These are phyloP conservation scores for Pterophyllum scalare DNA, from an alignment of 2,113 vertebrate species.

Conservation along the genomic window DNA sequence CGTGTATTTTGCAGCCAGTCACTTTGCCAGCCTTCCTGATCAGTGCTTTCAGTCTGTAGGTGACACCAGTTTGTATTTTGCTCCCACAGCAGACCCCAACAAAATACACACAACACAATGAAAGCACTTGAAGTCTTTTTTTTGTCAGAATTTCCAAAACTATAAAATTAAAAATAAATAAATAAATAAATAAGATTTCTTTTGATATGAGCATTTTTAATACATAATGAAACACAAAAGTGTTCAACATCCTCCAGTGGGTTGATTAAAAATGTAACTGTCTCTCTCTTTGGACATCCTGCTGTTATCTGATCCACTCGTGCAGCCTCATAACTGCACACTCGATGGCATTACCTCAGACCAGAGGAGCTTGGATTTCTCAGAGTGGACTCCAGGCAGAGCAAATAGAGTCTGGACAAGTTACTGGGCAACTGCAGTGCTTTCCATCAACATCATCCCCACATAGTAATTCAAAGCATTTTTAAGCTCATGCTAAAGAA, in stretches of 20 bases:
- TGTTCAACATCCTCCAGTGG: conserved; percentile 2
- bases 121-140: neutral
- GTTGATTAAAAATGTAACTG: conserved; percentile 70
- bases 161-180: too few species aligned
- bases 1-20: too few species aligned
- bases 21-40: too few species aligned
- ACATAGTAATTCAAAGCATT: neutral
- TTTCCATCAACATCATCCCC: neutral
- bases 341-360: conserved; percentile 66
- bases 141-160: neutral
- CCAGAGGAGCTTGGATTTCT: conserved; percentile 70
- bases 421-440: conserved; percentile 35
- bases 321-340: conserved; percentile 27
- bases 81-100: too few species aligned
- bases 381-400: conserved; percentile 33
- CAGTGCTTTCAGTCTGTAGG: too few species aligned
- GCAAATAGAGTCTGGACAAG: conserved; percentile 45
- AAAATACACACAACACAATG: neutral
- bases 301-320: conserved; percentile 65
- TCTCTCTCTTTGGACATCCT: conserved; percentile 23
- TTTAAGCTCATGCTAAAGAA: neutral
- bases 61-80: too few species aligned
- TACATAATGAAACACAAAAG: neutral
- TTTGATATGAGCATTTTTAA: neutral
- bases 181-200: too few species aligned